Conservation (phyloP, 2,797 vertebrate genomes). For the Steatocranus sp. region DNA sequence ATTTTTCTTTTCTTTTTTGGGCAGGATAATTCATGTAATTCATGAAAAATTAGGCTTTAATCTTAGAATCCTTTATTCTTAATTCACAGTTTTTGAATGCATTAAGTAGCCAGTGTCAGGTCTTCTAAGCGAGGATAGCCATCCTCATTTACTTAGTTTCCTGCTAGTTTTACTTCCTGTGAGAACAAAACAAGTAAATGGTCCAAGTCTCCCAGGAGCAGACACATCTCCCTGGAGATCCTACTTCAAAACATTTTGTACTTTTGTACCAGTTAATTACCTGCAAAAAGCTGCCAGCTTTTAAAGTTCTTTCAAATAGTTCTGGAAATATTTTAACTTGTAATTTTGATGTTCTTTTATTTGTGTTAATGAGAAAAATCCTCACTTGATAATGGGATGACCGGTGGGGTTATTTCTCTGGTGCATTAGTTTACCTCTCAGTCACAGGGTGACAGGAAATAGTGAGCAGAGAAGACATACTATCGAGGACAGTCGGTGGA, state of each 20-base stretch:
- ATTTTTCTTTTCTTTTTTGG: not conserved
- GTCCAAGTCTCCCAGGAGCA: conserved; percentile 21
- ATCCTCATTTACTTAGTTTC: not conserved
- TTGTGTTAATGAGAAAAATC: not conserved
- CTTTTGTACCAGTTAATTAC: conserved; percentile 4
- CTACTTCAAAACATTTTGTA: conserved; percentile 12
- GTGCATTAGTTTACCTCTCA: not conserved
- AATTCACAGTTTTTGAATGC: not conserved
- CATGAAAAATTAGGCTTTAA: not conserved
- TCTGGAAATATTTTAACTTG: not conserved
- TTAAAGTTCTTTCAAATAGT: not conserved
- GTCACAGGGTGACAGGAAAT: not conserved
- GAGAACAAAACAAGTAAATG: conserved; percentile 16
- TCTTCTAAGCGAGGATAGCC: not conserved
- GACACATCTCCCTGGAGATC: not conserved
- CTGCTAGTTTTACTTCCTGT: not conserved
- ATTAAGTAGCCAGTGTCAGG: not conserved
- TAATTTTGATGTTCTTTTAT: not conserved
- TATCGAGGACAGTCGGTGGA: not conserved
- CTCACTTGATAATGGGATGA: not conserved
- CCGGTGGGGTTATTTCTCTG: not conserved
- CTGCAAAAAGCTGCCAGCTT: not conserved
- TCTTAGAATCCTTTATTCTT: not conserved
- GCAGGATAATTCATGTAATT: not conserved
- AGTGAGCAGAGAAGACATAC: not conserved